Evolutionary conservation across 2,888 invertebrate genomes (phyloP).

Genomic region (Agriotes lineatus): DNA sequence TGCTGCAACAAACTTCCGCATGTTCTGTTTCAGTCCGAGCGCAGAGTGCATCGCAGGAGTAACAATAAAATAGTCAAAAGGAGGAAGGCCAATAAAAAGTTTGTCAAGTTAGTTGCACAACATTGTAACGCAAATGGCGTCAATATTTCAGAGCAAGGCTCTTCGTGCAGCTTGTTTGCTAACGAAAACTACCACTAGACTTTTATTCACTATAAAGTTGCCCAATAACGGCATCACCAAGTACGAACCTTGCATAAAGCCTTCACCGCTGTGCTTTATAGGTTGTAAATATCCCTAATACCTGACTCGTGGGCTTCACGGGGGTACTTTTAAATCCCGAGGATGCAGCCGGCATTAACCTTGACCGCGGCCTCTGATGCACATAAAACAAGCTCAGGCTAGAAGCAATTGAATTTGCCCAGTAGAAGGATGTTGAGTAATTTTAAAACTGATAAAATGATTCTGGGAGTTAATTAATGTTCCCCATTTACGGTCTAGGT

Average conservation of each 20-base stretch:
- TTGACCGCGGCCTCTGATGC: no score
- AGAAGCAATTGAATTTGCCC: no score
- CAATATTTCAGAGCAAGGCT: slow-evolving; percentile 6
- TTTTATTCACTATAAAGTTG: slow-evolving; percentile 23
- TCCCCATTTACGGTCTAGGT: no score
- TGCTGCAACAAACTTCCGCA: no score
- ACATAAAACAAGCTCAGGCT: no score
- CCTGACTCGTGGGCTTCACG: not conserved
- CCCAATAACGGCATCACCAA: slow-evolving; percentile 6
- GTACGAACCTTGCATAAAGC: slow-evolving; percentile 8
- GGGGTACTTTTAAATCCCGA: no score
- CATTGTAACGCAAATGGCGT: not conserved
- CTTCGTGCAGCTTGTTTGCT: slow-evolving; percentile 16
- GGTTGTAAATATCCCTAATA: slow-evolving; percentile 12
- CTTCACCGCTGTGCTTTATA: not conserved
- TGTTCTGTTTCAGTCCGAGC: not conserved
- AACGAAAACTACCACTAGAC: slow-evolving; percentile 18
- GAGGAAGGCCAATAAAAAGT: not conserved
- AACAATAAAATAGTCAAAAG: not conserved
- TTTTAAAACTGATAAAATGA: no score
- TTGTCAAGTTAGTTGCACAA: slow-evolving; percentile 2
- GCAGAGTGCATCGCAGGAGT: not conserved
- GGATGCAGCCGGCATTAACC: no score
- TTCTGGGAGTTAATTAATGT: no score
- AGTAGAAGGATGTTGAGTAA: no score